A percentile compares a stretch with the other conserved stretches of the same genome.
Conservation (phyloP, 2,113 vertebrate species). For the Edolisoma coerulescens region DNA sequence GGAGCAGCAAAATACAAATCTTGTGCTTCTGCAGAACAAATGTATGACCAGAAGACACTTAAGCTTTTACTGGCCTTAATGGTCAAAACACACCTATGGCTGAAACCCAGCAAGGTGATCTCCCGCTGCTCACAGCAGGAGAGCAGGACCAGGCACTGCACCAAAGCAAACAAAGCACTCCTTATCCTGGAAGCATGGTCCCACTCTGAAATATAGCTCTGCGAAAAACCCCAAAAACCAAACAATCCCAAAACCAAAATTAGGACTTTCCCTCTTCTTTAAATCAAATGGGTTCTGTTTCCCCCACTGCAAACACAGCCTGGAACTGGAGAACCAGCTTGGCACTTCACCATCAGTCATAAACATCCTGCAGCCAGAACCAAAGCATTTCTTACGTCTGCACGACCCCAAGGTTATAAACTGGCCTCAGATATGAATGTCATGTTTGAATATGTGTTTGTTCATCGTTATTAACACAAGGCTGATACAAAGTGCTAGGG, state of each 20-base stretch:
- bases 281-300: not conserved
- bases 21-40: not conserved
- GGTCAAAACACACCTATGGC: not conserved
- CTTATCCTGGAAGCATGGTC: not conserved
- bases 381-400: not conserved
- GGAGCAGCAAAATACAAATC: not conserved
- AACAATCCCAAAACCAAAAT: not conserved
- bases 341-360: not conserved
- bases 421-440: not conserved
- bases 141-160: not conserved
- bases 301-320: not conserved
- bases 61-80: not conserved
- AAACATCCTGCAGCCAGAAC: not conserved
- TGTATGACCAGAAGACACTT: not conserved
- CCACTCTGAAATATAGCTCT: not conserved
- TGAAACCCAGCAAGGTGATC: not conserved
- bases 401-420: fast-evolving
- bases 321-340: not conserved
- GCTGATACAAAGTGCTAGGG: not conserved
- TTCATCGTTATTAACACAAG: not conserved
- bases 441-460: not conserved
- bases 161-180: not conserved
- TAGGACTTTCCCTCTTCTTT: not conserved
- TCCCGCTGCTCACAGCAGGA: not conserved
- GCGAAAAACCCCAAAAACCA: not conserved